A percentile compares a stretch with the other conserved stretches of the same genome.
These are phyloP conservation scores for Meganola albula DNA, from an alignment of 2,888 invertebrate genomes.

Conservation along the genomic window DNA sequence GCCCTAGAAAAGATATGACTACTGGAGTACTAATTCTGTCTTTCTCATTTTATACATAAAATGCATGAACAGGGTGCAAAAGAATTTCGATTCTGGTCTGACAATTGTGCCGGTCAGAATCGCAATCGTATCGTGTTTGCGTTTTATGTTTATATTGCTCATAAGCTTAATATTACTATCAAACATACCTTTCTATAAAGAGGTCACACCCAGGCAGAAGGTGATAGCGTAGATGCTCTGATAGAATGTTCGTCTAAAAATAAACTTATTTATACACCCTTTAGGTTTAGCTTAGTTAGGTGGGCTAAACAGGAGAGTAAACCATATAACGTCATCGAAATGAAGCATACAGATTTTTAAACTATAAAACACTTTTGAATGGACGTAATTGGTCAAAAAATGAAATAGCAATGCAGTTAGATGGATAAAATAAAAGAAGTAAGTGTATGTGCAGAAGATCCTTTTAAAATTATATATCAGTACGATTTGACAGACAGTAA, in stretches of 20 bases:
- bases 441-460: neutral
- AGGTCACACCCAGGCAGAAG: constrained; percentile 27
- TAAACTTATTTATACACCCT: constrained; percentile 13
- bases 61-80: no score
- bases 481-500: constrained; percentile 1
- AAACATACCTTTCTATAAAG: constrained; percentile 2
- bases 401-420: neutral
- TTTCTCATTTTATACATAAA: no score
- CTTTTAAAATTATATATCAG: neutral
- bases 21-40: no score
- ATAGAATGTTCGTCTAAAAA: constrained; percentile 18
- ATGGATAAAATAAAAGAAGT: constrained; percentile 5
- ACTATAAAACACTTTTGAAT: constrained; percentile 1
- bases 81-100: no score
- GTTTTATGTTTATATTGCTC: constrained; percentile 1
- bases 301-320: constrained; percentile 6
- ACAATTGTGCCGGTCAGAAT: no score
- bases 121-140: no score
- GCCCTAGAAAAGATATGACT: no score
- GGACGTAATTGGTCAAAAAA: constrained; percentile 5
- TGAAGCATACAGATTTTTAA: neutral
- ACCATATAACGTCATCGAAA: constrained; percentile 4
- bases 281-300: constrained; percentile 4
- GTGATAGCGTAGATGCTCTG: constrained; percentile 23
- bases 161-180: constrained; percentile 2